These are phyloP conservation scores for Notothenia coriiceps DNA, from an alignment of 2,113 vertebrate genomes.

Conservation along the genomic window DNA sequence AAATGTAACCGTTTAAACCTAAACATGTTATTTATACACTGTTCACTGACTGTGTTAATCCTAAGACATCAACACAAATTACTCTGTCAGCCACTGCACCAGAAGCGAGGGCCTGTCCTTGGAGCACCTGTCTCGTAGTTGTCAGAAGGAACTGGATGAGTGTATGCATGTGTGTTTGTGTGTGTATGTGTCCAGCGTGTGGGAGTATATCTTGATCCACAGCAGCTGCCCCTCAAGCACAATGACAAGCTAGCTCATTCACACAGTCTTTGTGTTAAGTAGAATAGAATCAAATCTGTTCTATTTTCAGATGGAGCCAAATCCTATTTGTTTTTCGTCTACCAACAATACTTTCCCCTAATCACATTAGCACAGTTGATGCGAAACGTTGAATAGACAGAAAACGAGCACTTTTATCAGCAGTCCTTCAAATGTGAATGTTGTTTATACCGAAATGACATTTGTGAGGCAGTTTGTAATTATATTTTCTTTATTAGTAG, in stretches of 20 bases:
- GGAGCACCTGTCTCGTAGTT: conserved; percentile 59
- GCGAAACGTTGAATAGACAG: conserved; percentile 39
- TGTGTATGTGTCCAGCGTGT: conserved; percentile 20
- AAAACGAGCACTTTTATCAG: conserved; percentile 29
- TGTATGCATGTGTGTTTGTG: background rate
- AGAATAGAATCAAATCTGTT: conserved; percentile 57
- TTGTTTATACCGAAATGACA: conserved; percentile 50
- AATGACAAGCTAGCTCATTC: conserved; percentile 42
- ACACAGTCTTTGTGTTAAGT: conserved; percentile 52
- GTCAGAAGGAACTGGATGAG: conserved; percentile 32
- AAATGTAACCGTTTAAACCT: background rate
- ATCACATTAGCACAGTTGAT: conserved; percentile 57
- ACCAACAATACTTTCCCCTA: conserved; percentile 41
- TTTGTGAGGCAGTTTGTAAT: conserved; percentile 57
- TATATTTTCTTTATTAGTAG: conserved; percentile 67
- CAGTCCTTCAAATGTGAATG: conserved; percentile 23
- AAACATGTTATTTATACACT: background rate
- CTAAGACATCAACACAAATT: background rate
- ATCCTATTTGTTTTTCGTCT: conserved; percentile 48
- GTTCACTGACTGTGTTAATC: background rate
- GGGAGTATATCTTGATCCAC: conserved; percentile 45
- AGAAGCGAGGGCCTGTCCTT: conserved; percentile 27
- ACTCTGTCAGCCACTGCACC: background rate
- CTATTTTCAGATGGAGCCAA: conserved; percentile 60
- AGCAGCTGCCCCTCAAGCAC: conserved; percentile 63